These are phyloP conservation scores for Drosophila bunnanda DNA, from an alignment of 2,888 invertebrate species.

Conservation along the genomic window DNA sequence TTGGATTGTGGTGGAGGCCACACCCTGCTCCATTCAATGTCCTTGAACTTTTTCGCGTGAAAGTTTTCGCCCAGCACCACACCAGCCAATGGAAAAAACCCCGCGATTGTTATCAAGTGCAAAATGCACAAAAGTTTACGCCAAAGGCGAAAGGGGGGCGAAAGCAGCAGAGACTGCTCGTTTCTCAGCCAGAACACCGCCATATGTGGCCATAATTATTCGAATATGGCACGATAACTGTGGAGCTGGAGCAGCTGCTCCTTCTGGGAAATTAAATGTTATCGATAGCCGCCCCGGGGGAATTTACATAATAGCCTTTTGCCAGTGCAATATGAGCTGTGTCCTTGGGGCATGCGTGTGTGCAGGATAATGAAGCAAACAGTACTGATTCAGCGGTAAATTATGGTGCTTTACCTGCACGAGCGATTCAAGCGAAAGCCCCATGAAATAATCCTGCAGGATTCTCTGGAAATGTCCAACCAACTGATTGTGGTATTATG, in stretches of 20 bases:
- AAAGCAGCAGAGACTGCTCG: conserved; percentile 57
- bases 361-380: conserved; percentile 33
- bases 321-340: conserved; percentile 16
- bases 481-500: neutral
- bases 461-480: neutral
- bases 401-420: conserved; percentile 17
- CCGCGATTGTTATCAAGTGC: conserved; percentile 73
- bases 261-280: conserved; percentile 46
- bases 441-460: neutral
- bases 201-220: conserved; percentile 75
- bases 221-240: conserved; percentile 68
- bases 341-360: conserved; percentile 26
- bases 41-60: conserved; percentile 71
- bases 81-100: conserved; percentile 10
- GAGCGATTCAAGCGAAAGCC: conserved; percentile 1
- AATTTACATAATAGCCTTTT: conserved; percentile 47
- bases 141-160: conserved; percentile 21
- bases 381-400: conserved; percentile 23
- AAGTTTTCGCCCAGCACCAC: conserved; percentile 30
- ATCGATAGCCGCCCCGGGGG: conserved; percentile 55
- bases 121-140: conserved; percentile 65
- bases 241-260: conserved; percentile 30
- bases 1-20: conserved; percentile 13
- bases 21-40: conserved; percentile 39
- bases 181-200: conserved; percentile 47